Base-by-base conservation (phyloP, 2,888 invertebrate genomes). In the Caenorhabditis doughertyi region DNA sequence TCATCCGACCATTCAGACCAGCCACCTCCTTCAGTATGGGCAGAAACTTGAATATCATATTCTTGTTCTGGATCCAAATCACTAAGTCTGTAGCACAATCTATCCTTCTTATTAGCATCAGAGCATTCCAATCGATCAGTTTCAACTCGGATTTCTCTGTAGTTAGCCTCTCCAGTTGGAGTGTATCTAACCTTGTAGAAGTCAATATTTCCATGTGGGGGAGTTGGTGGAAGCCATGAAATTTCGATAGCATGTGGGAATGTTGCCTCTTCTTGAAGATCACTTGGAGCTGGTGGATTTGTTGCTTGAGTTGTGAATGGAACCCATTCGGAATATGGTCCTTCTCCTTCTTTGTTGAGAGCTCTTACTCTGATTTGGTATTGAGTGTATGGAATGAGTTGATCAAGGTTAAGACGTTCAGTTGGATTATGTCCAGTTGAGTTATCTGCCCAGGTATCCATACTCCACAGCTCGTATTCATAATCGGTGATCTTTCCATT, bases 1-100 rank as follows among this genome's bases (percentile, higher is more conserved):
- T 89, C 82, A 47, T 90, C 90, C 16, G 89, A 89, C 90, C 90
- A 92, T 3, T 90, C 90, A 35, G 90, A 89, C 91, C 91, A 92
- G 55, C 90, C 91, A 16, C 91, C 92, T 53, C 88, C 86, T 74
- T 90, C 89, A 16, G 91, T 91, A 67, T 92, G 89, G 42, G 91
- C 91, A 5, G 90, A 87, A 7, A 85, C 87, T 68, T 91, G 90
- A 49, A 92, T 90, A 42, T 88, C 88, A 84, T 92, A 92, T 47
- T 89, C 89, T 79, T 89, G 86, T 60, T 92, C 91, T 9, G 92
- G 90, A 70, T 92, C 91, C 71, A 92, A 81, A 39, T 90, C 90
- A 23, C 85, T 79, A 25, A 92, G 83, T 27, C 92, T 85, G 82
- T 91, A 92, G 87, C 92, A 92, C 39, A 92, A 87, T n/a, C 92